phyloP scores from a whole-genome alignment of 1,140 invertebrate genomes.

The Pseudomyrmex concolor region DNA sequence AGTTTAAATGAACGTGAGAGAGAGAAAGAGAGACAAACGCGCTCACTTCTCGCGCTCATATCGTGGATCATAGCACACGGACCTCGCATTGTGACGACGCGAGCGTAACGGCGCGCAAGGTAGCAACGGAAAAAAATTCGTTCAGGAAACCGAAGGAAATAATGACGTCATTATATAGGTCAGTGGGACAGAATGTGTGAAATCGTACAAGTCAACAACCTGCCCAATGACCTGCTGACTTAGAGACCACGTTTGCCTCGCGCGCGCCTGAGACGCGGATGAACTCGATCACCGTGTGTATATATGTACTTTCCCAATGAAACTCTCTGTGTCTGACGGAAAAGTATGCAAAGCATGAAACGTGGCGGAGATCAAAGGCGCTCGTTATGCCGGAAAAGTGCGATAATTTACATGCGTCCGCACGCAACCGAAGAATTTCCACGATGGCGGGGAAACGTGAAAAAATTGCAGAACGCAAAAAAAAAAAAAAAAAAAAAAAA shows the following conservation, averaged over 20 bases:
- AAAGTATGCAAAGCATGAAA: slow-evolving; percentile 19
- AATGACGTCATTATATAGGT: slow-evolving; percentile 78
- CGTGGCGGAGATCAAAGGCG: not conserved
- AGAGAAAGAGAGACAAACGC: slow-evolving; percentile 33
- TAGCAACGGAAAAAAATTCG: slow-evolving; percentile 55
- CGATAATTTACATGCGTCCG: slow-evolving; percentile 18
- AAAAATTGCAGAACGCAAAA: not conserved
- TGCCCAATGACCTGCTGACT: slow-evolving; percentile 69
- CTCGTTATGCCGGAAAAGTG: not conserved
- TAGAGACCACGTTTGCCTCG: slow-evolving; percentile 39
- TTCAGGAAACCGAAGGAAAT: slow-evolving; percentile 63
- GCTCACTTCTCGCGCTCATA: not conserved
- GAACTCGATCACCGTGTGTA: slow-evolving; percentile 26
- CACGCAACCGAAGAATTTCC: slow-evolving; percentile 3
- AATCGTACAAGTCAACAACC: slow-evolving; percentile 82
- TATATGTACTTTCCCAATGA: too few species aligned
- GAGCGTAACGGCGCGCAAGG: slow-evolving; percentile 6
- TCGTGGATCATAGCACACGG: slow-evolving; percentile 3
- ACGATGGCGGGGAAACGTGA: not conserved
- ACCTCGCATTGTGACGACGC: slow-evolving; percentile 16
- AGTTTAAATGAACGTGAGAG: slow-evolving; percentile 10
- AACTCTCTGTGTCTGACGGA: not conserved
- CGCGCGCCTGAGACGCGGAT: slow-evolving; percentile 30
- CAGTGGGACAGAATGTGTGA: slow-evolving; percentile 82
- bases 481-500: too few species aligned